These are phyloP conservation scores for Montipora capitata DNA, from an alignment of 92 coral and sea anemone genomes.

Conservation along the genomic window DNA sequence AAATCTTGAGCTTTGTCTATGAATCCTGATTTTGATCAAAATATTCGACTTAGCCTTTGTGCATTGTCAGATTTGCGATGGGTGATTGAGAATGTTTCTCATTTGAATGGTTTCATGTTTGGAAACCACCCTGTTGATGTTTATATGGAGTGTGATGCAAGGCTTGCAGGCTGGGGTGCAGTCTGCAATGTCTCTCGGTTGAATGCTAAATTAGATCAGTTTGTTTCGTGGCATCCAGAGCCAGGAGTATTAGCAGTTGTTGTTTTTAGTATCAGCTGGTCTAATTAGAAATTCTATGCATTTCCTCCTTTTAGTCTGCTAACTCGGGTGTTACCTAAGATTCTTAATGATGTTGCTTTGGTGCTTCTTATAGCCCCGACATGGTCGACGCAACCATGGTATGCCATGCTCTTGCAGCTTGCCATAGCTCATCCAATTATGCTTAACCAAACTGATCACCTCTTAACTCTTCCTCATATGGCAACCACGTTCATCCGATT, in stretches of 20 bases:
- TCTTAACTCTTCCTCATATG: conserved; percentile 53
- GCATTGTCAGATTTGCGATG: conserved; percentile 38
- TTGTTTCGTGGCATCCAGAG: conserved; percentile 69
- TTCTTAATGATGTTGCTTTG: conserved; percentile 32
- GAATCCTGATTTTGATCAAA: conserved; percentile 37
- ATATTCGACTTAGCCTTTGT: background rate
- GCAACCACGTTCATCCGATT: conserved; percentile 51
- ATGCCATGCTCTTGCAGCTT: conserved; percentile 33
- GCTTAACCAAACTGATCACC: conserved; percentile 34
- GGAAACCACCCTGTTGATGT: conserved; percentile 4
- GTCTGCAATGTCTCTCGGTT: conserved; percentile 14
- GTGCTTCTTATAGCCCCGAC: conserved; percentile 57
- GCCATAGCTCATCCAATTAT: conserved; percentile 22
- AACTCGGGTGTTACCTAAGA: conserved; percentile 42
- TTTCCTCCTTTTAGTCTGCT: conserved; percentile 74
- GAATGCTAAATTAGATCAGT: conserved; percentile 28
- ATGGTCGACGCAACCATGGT: conserved; percentile 66
- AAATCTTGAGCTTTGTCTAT: conserved; percentile 39
- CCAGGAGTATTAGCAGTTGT: conserved; percentile 59
- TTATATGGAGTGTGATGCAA: conserved; percentile 66
- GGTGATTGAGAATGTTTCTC: conserved; percentile 38
- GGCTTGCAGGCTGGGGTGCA: conserved; percentile 68
- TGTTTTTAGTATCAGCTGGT: conserved; percentile 60
- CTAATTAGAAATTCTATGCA: conserved; percentile 28
- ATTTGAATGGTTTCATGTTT: conserved; percentile 43